These are phyloP conservation scores for Nymphalis io DNA, from an alignment of 1,140 invertebrate species.

Conservation along the genomic window DNA sequence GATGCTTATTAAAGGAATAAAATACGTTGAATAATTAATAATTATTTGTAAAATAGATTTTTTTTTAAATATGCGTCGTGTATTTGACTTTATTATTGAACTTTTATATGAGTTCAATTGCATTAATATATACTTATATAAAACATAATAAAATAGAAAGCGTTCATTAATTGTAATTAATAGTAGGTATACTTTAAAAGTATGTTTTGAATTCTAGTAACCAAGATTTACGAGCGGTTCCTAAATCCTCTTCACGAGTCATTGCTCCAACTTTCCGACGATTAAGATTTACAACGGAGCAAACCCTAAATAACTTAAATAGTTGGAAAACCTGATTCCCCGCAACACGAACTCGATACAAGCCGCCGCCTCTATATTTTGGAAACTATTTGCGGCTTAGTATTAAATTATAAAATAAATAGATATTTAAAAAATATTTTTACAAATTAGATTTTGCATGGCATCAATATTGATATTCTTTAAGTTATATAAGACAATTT, in stretches of 20 bases:
- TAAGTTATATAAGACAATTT: too few species aligned
- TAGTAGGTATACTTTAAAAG: not conserved
- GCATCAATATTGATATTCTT: too few species aligned
- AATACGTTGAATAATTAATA: too few species aligned
- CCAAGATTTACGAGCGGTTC: slow-evolving; percentile 59
- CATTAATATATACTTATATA: too few species aligned
- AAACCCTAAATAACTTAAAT: slow-evolving; percentile 67
- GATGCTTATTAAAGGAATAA: too few species aligned
- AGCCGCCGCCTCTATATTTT: slow-evolving; percentile 20
- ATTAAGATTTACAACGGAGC: slow-evolving; percentile 71
- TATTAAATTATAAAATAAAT: not conserved
- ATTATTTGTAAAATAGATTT: too few species aligned
- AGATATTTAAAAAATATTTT: too few species aligned
- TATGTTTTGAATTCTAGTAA: slow-evolving; percentile 7
- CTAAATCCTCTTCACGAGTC: slow-evolving; percentile 55
- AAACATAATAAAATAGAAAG: not conserved
- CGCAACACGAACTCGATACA: slow-evolving; percentile 16
- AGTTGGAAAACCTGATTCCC: slow-evolving; percentile 49
- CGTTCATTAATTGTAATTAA: not conserved
- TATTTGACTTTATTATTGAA: too few species aligned
- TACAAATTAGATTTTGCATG: too few species aligned
- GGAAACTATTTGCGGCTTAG: slow-evolving; percentile 2
- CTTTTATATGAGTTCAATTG: too few species aligned
- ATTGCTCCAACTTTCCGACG: slow-evolving; percentile 59
- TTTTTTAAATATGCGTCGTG: too few species aligned